Evolutionary conservation across 2,797 vertebrate genomes (phyloP).

Genomic region (Chaetodon trifasciatus): DNA sequence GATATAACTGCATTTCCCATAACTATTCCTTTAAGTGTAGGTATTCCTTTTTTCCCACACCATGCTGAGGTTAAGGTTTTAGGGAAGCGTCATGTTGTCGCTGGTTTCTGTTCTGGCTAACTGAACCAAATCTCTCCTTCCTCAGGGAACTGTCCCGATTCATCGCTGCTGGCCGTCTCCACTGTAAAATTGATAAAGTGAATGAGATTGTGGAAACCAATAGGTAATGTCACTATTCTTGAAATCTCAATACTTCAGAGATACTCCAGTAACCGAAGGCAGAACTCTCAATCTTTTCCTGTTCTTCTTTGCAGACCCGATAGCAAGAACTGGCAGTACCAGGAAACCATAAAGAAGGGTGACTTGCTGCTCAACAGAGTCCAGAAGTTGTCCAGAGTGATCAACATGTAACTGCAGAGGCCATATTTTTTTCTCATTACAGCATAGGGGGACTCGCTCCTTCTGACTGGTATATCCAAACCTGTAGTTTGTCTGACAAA

Average conservation of each 20-base stretch:
- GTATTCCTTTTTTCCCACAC: neutral
- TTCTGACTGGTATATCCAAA: slow-evolving; percentile 58
- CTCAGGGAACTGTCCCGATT: slow-evolving; percentile 96
- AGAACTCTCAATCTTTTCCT: neutral
- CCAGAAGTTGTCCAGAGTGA: slow-evolving; percentile 98
- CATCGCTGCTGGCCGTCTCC: slow-evolving; percentile 96
- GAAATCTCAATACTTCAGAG: neutral
- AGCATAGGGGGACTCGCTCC: slow-evolving; percentile 32
- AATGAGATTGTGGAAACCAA: slow-evolving; percentile 99
- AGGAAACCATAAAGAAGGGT: slow-evolving; percentile 99
- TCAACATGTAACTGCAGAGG: slow-evolving; percentile 92
- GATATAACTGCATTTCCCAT: neutral
- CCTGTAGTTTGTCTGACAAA: slow-evolving; percentile 71
- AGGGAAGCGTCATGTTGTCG: neutral
- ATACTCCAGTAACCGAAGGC: neutral
- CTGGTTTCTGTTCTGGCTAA: neutral
- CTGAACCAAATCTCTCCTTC: slow-evolving; percentile 3
- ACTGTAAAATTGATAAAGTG: slow-evolving; percentile 99
- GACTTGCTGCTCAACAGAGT: slow-evolving; percentile 98
- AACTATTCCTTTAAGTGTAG: neutral
- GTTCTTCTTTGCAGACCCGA: slow-evolving; percentile 88
- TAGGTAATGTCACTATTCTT: slow-evolving; percentile 85
- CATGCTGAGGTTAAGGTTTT: neutral
- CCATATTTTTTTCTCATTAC: slow-evolving; percentile 39
- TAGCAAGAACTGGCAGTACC: slow-evolving; percentile 99